These are phyloP conservation scores for Phainopepla nitens DNA, from an alignment of 2,113 vertebrate genomes.

Conservation along the genomic window DNA sequence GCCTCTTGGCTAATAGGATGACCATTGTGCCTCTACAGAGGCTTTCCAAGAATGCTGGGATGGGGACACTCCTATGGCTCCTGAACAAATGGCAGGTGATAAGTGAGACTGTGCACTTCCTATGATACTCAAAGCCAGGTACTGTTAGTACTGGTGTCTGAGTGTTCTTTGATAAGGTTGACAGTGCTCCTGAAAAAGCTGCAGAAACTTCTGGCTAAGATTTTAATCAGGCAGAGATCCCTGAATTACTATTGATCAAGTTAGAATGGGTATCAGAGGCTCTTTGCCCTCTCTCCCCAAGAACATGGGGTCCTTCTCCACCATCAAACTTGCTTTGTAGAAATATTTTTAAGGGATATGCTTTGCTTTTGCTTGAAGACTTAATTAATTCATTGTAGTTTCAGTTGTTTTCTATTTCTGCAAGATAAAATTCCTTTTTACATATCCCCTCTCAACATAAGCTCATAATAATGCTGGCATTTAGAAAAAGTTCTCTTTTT, in stretches of 20 bases:
- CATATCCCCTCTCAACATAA: neutral
- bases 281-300: fast-evolving
- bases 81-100: neutral
- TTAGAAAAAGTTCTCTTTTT: neutral
- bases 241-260: neutral
- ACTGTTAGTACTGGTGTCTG: neutral
- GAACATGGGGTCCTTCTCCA: neutral
- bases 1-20: neutral
- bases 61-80: fast-evolving
- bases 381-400: neutral
- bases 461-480: neutral
- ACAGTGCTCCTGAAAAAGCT: neutral
- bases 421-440: neutral
- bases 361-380: neutral
- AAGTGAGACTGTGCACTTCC: neutral
- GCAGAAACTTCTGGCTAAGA: neutral
- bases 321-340: neutral
- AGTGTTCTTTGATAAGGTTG: neutral
- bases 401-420: neutral
- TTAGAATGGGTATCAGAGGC: neutral
- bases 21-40: neutral
- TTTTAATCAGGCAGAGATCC: neutral
- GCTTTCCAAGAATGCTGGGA: neutral
- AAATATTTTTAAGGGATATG: neutral
- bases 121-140: neutral